Evolutionary conservation across 2,888 invertebrate genomes (phyloP).

Genomic region (Julus scanicus): DNA sequence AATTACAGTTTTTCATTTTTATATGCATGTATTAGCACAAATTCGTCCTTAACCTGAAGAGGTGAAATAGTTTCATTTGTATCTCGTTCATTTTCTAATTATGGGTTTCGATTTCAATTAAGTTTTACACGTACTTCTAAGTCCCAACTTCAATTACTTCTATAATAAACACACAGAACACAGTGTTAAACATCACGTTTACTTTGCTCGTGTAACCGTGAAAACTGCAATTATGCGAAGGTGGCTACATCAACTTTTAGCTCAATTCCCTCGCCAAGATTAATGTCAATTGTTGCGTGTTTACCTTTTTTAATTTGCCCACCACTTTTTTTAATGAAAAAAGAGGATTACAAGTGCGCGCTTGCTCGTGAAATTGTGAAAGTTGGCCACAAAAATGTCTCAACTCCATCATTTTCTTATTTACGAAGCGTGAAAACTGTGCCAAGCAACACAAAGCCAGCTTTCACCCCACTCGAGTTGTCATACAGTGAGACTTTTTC

Average conservation of each 20-base stretch:
- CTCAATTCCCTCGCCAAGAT: constrained; percentile 1
- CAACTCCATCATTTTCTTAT: neutral
- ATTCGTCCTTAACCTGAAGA: no score
- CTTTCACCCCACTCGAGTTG: neutral
- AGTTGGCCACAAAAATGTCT: neutral
- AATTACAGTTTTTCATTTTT: no score
- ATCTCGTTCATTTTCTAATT: no score
- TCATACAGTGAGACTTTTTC: neutral
- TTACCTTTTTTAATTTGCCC: neutral
- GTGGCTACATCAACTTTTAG: neutral
- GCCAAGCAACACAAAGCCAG: neutral
- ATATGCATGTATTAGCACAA: no score
- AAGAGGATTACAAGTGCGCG: neutral
- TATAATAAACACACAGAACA: no score
- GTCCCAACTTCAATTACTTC: no score
- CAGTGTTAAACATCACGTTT: neutral
- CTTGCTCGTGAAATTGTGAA: constrained; percentile 27
- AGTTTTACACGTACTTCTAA: no score
- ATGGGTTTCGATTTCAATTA: no score
- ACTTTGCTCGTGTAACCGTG: constrained; percentile 11
- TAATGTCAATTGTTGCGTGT: constrained; percentile 27
- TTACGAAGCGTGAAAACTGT: constrained; percentile 5
- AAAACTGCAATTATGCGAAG: constrained; percentile 4
- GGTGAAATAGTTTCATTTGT: no score
- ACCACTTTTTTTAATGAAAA: neutral